phyloP scores from a whole-genome alignment of 2,888 invertebrate species.

The Papilio protenor region DNA sequence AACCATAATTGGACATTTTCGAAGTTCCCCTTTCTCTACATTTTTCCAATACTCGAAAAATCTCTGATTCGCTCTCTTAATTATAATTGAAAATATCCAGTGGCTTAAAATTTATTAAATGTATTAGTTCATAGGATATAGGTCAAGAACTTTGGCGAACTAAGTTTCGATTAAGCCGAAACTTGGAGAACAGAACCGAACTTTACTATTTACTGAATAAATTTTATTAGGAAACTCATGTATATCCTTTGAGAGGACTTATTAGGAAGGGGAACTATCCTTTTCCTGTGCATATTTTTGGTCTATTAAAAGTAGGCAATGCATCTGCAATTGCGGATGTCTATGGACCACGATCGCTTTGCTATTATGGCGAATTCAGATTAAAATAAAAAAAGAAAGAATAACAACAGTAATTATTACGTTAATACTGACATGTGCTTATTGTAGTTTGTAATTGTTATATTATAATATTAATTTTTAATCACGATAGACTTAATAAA shows the following conservation, averaged over 20 bases:
- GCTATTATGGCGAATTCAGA: no score
- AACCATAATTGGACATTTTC: not conserved
- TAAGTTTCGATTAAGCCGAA: slow-evolving; percentile 20
- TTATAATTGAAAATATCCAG: not conserved
- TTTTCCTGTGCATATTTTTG: no score
- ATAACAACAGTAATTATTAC: not conserved
- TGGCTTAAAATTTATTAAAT: not conserved
- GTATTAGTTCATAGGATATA: not conserved
- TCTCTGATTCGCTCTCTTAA: not conserved
- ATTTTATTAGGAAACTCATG: slow-evolving; percentile 1
- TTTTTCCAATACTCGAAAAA: not conserved
- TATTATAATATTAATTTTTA: no score
- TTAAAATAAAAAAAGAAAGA: not conserved
- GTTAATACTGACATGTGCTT: not conserved
- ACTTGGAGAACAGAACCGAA: slow-evolving; percentile 5
- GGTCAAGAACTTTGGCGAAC: slow-evolving; percentile 13
- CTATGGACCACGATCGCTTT: no score
- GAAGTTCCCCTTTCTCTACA: not conserved
- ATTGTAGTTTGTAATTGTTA: not conserved
- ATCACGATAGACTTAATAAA: not conserved
- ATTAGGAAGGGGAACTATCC: no score
- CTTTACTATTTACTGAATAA: slow-evolving; percentile 5
- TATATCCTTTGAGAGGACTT: not conserved
- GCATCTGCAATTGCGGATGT: no score
- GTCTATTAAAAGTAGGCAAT: no score